Conservation (phyloP, 2,888 invertebrate species). For the Hyalella azteca region DNA sequence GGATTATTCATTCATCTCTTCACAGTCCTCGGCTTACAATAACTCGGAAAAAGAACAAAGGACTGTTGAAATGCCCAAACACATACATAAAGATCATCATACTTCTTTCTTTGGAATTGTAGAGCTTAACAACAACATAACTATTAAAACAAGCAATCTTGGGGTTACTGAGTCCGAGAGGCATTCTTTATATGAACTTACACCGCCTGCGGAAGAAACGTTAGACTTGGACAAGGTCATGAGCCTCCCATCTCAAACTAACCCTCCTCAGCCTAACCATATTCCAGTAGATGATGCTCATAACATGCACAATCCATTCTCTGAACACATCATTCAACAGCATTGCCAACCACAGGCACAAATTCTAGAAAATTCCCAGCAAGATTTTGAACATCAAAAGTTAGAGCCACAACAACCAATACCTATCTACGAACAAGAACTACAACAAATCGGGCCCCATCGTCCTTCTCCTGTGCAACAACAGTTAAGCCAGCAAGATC, state of each 20-base stretch:
- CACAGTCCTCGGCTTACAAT: background rate
- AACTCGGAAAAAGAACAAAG: background rate
- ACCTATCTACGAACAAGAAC: too few relatives aligned
- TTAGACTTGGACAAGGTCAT: background rate
- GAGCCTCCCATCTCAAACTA: background rate
- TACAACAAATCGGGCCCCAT: too few relatives aligned
- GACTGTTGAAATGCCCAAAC: too few relatives aligned
- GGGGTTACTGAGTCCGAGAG: background rate
- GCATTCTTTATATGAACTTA: constrained; percentile 11
- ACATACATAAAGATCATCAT: too few relatives aligned
- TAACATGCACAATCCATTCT: background rate
- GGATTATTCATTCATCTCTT: background rate
- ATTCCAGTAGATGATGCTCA: background rate
- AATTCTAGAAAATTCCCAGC: background rate
- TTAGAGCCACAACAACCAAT: background rate
- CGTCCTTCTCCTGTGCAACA: too few relatives aligned
- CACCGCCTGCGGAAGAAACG: constrained; percentile 12
- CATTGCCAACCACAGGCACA: background rate
- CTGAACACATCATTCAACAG: background rate
- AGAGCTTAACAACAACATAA: background rate
- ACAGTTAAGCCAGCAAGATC: too few relatives aligned
- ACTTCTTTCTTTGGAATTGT: background rate
- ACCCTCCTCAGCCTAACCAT: background rate
- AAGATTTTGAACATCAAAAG: background rate
- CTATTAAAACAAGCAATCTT: background rate